These are phyloP conservation scores for Diplolepis rosae DNA, from an alignment of 2,888 invertebrate species.

Conservation along the genomic window DNA sequence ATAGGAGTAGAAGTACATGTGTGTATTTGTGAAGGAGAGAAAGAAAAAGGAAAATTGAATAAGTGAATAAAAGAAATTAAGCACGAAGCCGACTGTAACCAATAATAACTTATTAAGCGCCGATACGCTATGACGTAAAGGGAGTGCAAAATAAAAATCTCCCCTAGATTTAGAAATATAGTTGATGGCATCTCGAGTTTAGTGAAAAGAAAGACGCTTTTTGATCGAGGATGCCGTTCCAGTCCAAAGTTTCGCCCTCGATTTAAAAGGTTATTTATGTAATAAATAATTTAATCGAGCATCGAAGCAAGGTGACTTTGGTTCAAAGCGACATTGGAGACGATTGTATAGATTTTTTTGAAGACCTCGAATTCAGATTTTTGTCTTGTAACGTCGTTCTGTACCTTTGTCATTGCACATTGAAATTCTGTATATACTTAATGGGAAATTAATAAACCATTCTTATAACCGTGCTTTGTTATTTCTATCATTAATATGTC, in stretches of 20 bases:
- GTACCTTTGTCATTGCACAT: slow-evolving; percentile 64
- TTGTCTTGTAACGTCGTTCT: slow-evolving; percentile 67
- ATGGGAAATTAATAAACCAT: slow-evolving; percentile 19
- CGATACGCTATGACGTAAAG: slow-evolving; percentile 24
- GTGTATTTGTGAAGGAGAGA: neutral
- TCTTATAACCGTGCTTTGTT: slow-evolving; percentile 8
- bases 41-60: neutral
- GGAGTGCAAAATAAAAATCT: neutral
- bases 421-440: slow-evolving; percentile 27
- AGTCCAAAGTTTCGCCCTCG: slow-evolving; percentile 22
- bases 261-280: slow-evolving; percentile 38
- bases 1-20: slow-evolving; percentile 6
- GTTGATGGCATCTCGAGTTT: slow-evolving; percentile 18
- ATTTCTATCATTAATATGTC: too few relatives aligned
- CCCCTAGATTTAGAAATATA: slow-evolving; percentile 10
- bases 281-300: slow-evolving; percentile 39
- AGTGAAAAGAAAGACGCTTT: slow-evolving; percentile 9
- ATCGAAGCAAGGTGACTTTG: slow-evolving; percentile 62
- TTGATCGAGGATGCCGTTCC: slow-evolving; percentile 4
- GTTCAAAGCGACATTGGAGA: slow-evolving; percentile 71
- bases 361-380: slow-evolving; percentile 42
- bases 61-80: slow-evolving; percentile 3
- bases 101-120: slow-evolving; percentile 29
- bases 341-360: slow-evolving; percentile 59
- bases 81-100: slow-evolving; percentile 18